Conservation (phyloP, 2,888 invertebrate genomes). For the Plagodis dolabraria region DNA sequence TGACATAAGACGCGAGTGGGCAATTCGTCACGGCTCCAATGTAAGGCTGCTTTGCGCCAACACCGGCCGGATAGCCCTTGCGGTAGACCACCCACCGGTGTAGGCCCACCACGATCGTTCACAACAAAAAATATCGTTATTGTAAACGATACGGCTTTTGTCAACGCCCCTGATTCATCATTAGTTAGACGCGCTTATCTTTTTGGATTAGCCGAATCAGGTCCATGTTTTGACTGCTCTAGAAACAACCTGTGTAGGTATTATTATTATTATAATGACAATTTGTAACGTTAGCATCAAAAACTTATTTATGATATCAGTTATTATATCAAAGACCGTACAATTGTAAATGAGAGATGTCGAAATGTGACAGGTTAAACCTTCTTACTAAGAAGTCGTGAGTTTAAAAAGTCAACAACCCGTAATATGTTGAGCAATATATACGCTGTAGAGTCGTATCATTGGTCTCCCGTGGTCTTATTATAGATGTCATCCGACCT, state of each 20-base stretch:
- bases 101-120: slow-evolving; percentile 55
- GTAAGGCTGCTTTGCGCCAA: slow-evolving; percentile 38
- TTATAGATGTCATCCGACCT: slow-evolving; percentile 84
- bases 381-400: slow-evolving; percentile 25
- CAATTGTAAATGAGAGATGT: slow-evolving; percentile 10
- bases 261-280: not conserved
- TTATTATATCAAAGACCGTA: slow-evolving; percentile 27
- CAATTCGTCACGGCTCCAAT: slow-evolving; percentile 44
- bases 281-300: not conserved
- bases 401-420: slow-evolving; percentile 73
- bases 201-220: slow-evolving; percentile 33
- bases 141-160: slow-evolving; percentile 53
- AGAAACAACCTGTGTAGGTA: slow-evolving; percentile 16
- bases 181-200: slow-evolving; percentile 38
- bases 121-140: slow-evolving; percentile 52
- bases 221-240: slow-evolving; percentile 22
- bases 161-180: slow-evolving; percentile 48
- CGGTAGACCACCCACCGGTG: slow-evolving; percentile 61
- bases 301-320: slow-evolving; percentile 12
- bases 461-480: slow-evolving; percentile 80
- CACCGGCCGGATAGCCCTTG: slow-evolving; percentile 48
- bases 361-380: slow-evolving; percentile 17
- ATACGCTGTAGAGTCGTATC: slow-evolving; percentile 64
- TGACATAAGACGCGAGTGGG: slow-evolving; percentile 33
- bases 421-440: slow-evolving; percentile 76